phyloP scores from a whole-genome alignment of 2,113 vertebrate species.

The Bubo bubo region DNA sequence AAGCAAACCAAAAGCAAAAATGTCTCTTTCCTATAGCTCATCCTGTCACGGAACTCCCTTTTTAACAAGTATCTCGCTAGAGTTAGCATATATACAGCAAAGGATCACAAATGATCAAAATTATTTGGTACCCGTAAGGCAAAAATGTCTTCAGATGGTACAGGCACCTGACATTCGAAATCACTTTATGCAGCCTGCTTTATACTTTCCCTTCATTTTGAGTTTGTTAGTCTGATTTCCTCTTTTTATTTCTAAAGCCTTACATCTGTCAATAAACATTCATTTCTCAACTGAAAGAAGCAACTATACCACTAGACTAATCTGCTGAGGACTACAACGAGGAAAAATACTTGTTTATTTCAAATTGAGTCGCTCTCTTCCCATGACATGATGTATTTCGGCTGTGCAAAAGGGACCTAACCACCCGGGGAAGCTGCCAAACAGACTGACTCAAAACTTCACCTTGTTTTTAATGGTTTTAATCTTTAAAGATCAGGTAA shows the following conservation, averaged over 20 bases:
- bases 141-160: neutral
- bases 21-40: neutral
- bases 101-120: neutral
- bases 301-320: neutral
- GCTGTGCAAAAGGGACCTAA: neutral
- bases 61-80: neutral
- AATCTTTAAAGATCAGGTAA: neutral
- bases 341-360: neutral
- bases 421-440: neutral
- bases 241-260: neutral
- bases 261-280: neutral
- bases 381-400: neutral
- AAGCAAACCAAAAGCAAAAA: neutral
- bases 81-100: neutral
- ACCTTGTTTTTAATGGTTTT: neutral
- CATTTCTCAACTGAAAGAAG: neutral
- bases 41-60: fast-evolving
- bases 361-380: neutral
- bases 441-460: neutral
- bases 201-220: neutral
- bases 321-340: neutral
- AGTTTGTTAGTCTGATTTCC: neutral
- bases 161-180: neutral
- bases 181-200: neutral
- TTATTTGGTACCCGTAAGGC: neutral